phyloP scores from a whole-genome alignment of 2,888 invertebrate species.

The Sarcophaga subvicina region DNA sequence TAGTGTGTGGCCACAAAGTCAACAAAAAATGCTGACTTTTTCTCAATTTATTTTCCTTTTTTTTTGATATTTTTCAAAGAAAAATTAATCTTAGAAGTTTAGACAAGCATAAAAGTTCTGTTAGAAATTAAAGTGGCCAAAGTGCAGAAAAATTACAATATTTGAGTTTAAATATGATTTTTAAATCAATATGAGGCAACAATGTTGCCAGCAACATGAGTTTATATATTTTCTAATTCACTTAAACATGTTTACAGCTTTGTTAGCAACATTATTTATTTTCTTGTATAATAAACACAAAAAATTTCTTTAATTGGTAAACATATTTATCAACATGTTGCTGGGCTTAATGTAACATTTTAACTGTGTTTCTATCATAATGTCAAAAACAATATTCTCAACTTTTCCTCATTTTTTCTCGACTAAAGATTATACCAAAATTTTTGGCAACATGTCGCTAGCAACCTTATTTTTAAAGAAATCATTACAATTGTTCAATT shows the following conservation, averaged over 20 bases:
- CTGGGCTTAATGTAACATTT: background rate
- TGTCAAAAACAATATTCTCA: background rate
- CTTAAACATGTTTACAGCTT: too few species aligned
- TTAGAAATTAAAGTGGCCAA: too few species aligned
- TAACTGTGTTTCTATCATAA: background rate
- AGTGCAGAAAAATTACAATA: too few species aligned
- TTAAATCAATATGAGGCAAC: too few species aligned
- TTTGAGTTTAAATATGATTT: too few species aligned
- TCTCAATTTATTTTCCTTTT: background rate
- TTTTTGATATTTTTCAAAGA: background rate
- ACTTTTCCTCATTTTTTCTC: background rate
- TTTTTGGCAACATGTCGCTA: background rate
- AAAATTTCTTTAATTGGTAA: too few species aligned
- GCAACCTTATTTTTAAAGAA: background rate
- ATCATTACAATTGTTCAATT: background rate
- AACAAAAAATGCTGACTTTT: background rate
- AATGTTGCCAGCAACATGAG: too few species aligned
- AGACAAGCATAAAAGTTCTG: too few species aligned
- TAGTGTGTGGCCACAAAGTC: background rate
- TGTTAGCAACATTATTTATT: too few species aligned
- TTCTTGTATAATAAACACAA: too few species aligned
- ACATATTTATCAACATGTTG: background rate
- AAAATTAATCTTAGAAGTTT: too few species aligned
- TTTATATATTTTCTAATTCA: too few species aligned
- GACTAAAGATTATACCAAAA: background rate